These are phyloP conservation scores for Mus minutoides DNA, from an alignment of 2,797 vertebrate species.

Conservation along the genomic window DNA sequence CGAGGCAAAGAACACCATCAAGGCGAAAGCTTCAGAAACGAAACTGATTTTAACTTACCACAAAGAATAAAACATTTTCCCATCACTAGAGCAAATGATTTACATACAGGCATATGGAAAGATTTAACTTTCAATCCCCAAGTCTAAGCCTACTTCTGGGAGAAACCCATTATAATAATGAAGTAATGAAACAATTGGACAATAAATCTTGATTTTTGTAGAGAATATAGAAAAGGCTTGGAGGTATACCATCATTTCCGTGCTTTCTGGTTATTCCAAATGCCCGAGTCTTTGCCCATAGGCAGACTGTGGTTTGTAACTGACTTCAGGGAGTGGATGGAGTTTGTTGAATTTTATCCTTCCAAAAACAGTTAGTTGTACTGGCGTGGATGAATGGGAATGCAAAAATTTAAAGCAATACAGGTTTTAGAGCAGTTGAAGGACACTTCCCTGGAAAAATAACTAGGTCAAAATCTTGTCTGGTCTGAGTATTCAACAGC, in stretches of 20 bases:
- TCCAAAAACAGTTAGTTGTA: background rate
- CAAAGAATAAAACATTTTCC: constrained; percentile 43
- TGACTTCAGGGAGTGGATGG: constrained; percentile 4
- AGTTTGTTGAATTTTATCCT: constrained; percentile 5
- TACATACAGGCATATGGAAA: constrained; percentile 66
- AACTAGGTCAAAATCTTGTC: constrained; percentile 32
- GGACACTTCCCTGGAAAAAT: constrained; percentile 43
- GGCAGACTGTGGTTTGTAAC: constrained; percentile 16
- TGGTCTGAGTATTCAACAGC: constrained; percentile 17
- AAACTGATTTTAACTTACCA: constrained; percentile 31
- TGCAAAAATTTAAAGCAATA: no score
- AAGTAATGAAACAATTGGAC: constrained; percentile 50
- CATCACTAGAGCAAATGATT: background rate
- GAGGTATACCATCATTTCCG: background rate
- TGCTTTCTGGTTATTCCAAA: background rate
- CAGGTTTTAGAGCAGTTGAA: constrained; percentile 2
- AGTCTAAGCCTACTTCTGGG: constrained; percentile 41
- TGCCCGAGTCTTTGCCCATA: background rate
- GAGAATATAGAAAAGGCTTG: background rate
- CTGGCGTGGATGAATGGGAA: background rate
- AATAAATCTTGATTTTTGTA: constrained; percentile 61
- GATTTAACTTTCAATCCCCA: constrained; percentile 47
- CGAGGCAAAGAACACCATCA: background rate
- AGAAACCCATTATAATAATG: constrained; percentile 62
- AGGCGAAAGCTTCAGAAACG: background rate